Base-by-base conservation (phyloP, 2,797 vertebrate species). In the Hyperoplus immaculatus region DNA sequence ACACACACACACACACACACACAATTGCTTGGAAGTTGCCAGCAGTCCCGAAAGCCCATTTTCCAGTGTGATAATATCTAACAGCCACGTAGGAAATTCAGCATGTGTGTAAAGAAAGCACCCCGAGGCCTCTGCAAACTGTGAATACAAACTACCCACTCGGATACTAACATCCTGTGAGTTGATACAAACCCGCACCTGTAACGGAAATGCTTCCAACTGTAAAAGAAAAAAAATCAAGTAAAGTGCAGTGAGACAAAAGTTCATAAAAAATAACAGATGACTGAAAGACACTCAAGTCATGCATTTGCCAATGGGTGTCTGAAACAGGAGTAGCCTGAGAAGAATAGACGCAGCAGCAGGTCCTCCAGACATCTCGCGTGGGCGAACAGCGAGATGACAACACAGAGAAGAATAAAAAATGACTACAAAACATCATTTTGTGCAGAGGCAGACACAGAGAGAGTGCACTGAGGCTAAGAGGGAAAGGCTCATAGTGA, bases 1-100 rank as follows among this genome's bases (percentile, higher is more conserved):
- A 76, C 41, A 62, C 70, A 12, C 41, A 21, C 82, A 74, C 82
- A 81, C 61, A 70, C 43, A 12, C 74, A 72, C 18, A 75, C 56
- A 86, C 75, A 84, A 67, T 82, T 55, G 81, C 76, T 73, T 88
- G 72, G 68, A 88, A 78, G 83, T 84, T 50, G 51, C 81, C 50
- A 81, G 54, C 29, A 80, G 82, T 85, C 75, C 63, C 83, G 61
- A 73, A 75, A 80, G 83, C 87, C 91, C 83, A 92, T 88, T 95
- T 95, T 94, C 91, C 92, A 94, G 82, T 53, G 75, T 76, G 83
- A 92, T 94, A 90, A 92, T 91, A 88, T 92, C 89, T 89, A 83
- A 90, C 80, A 91, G 89, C 84, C 88, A 83, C 62, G 77, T 80
- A 89, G 88, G 84, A 93, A 87, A 91, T 90, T 77, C 85, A 81